Conservation (phyloP, 2,113 vertebrate genomes). For the Sminthopsis crassicaudata region DNA sequence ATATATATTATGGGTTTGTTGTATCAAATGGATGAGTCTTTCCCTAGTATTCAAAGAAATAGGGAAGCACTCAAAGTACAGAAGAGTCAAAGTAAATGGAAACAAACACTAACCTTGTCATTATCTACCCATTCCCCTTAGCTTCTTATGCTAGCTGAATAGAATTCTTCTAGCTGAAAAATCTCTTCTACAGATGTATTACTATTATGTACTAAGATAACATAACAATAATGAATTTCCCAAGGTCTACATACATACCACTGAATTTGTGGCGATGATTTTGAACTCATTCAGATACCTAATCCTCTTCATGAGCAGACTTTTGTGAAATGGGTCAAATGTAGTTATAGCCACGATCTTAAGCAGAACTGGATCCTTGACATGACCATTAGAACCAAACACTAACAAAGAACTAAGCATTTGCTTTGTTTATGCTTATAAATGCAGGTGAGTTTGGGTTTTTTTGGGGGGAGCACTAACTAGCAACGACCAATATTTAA, state of each 20-base stretch:
- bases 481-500: not conserved
- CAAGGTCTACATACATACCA: not conserved
- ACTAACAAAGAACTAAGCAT: not conserved
- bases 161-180: too few relatives aligned
- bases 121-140: not conserved
- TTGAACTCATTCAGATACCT: not conserved
- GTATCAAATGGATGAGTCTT: not conserved
- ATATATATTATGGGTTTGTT: too few relatives aligned
- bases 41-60: not conserved
- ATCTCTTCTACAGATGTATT: not conserved
- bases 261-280: not conserved
- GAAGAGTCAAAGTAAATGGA: constrained; percentile 31
- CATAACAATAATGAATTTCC: not conserved
- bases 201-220: not conserved
- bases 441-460: not conserved
- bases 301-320: not conserved
- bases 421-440: not conserved
- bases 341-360: not conserved
- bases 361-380: not conserved
- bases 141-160: not conserved
- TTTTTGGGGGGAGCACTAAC: not conserved
- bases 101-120: not conserved
- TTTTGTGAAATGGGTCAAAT: constrained; percentile 9
- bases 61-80: not conserved
- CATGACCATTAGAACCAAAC: not conserved